Percentiles rank a stretch among this genome's conserved stretches.
Evolutionary conservation across 1,140 invertebrate species (phyloP).

Genomic region (Calephelis nemesis): DNA sequence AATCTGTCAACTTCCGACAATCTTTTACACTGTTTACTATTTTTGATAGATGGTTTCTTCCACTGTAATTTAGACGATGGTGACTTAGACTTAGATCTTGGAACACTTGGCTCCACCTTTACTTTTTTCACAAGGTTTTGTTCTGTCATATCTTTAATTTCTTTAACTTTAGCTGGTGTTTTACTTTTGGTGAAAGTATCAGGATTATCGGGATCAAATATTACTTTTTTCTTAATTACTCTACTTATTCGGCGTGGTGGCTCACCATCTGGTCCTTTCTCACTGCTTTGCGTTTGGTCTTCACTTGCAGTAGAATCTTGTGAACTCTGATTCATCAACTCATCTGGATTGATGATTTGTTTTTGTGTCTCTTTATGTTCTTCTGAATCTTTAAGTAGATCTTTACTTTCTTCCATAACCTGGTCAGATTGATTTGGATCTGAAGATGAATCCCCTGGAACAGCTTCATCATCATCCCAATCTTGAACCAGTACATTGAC

Average conservation of each 20-base stretch:
- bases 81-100: slow-evolving; percentile 58
- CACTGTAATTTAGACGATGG: slow-evolving; percentile 61
- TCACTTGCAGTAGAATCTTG: slow-evolving; percentile 46
- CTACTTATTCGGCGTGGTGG: slow-evolving; percentile 69
- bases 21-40: slow-evolving; percentile 79
- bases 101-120: slow-evolving; percentile 44
- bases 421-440: slow-evolving; percentile 29
- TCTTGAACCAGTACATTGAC: slow-evolving; percentile 66
- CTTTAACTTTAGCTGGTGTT: slow-evolving; percentile 50
- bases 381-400: slow-evolving; percentile 33
- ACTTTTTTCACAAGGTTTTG: slow-evolving; percentile 49
- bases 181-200: slow-evolving; percentile 75
- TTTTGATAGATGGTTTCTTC: slow-evolving; percentile 68
- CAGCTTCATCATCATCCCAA: slow-evolving; percentile 69
- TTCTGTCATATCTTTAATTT: slow-evolving; percentile 43
- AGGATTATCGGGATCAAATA: slow-evolving; percentile 84
- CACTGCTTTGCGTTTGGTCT: slow-evolving; percentile 39
- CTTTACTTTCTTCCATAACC: slow-evolving; percentile 33
- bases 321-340: slow-evolving; percentile 37
- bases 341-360: slow-evolving; percentile 33
- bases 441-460: slow-evolving; percentile 25
- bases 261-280: slow-evolving; percentile 52
- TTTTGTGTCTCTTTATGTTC: slow-evolving; percentile 29
- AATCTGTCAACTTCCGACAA: slow-evolving; percentile 87
- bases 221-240: slow-evolving; percentile 84